Conservation (phyloP, 1,140 invertebrate species). For the Druon quercuslanigerum region DNA sequence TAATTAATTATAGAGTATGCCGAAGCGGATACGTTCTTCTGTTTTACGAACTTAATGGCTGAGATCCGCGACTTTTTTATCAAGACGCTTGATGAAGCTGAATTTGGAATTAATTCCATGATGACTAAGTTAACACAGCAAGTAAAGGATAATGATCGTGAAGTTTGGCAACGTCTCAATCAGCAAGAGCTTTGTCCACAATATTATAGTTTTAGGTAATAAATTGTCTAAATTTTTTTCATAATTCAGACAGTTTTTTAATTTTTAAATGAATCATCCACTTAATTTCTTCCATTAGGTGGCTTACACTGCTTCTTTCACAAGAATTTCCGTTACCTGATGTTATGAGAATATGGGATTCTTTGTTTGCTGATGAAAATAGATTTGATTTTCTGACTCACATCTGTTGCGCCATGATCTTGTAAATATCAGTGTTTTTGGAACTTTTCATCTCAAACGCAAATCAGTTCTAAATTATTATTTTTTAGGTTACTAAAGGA, state of each 20-base stretch:
- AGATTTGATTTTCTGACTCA: conserved; percentile 93
- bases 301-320: conserved; percentile 96
- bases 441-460: neutral
- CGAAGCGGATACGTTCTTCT: conserved; percentile 98
- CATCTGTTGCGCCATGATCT: conserved; percentile 96
- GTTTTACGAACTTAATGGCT: conserved; percentile 97
- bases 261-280: neutral
- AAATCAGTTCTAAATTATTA: neutral
- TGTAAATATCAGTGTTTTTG: conserved; percentile 81
- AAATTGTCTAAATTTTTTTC: conserved; percentile 30
- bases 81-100: conserved; percentile 94
- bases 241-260: neutral
- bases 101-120: conserved; percentile 90
- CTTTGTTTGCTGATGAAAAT: conserved; percentile 91
- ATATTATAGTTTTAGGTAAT: conserved; percentile 94
- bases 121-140: conserved; percentile 87
- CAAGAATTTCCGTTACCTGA: conserved; percentile 98
- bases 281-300: conserved; percentile 77
- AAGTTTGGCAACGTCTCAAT: conserved; percentile 84
- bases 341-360: conserved; percentile 97
- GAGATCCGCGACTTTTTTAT: conserved; percentile 99
- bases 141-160: conserved; percentile 85
- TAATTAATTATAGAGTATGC: conserved; percentile 85
- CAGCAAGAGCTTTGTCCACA: conserved; percentile 93
- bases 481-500: conserved; percentile 84